Evolutionary conservation across 2,888 invertebrate genomes (phyloP).

Genomic region (Nudaria mundana): DNA sequence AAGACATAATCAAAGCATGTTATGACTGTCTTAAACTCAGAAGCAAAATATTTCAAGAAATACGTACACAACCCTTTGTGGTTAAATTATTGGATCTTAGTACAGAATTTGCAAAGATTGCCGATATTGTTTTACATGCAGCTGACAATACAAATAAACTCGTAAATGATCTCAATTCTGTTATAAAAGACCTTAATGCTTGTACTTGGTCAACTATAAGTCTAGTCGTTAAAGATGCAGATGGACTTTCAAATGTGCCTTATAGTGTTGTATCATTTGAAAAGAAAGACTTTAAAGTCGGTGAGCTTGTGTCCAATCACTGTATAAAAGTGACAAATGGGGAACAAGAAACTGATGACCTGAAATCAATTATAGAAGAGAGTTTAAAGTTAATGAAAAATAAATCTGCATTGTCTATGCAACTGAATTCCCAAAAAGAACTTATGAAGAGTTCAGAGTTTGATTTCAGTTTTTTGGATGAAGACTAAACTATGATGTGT

Average conservation of each 20-base stretch:
- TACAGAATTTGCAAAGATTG: constrained; percentile 66
- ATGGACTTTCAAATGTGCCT: constrained; percentile 58
- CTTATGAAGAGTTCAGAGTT: constrained; percentile 49
- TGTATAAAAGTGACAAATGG: constrained; percentile 47
- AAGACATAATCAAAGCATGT: constrained; percentile 78
- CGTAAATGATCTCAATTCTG: constrained; percentile 42
- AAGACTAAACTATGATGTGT: constrained; percentile 25
- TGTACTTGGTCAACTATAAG: constrained; percentile 70
- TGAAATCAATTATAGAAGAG: constrained; percentile 68
- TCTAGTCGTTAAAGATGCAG: constrained; percentile 57
- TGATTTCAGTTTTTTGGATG: constrained; percentile 68
- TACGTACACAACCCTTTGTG: constrained; percentile 65
- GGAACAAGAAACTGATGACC: constrained; percentile 48
- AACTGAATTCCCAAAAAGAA: constrained; percentile 57
- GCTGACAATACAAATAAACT: constrained; percentile 61
- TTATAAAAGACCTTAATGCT: constrained; percentile 58
- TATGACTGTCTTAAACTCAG: constrained; percentile 80
- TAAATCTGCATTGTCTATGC: constrained; percentile 53
- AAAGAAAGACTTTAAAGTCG: constrained; percentile 71
- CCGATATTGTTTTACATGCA: constrained; percentile 60
- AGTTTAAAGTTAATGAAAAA: constrained; percentile 62
- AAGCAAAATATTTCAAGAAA: constrained; percentile 69
- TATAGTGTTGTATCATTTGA: constrained; percentile 73
- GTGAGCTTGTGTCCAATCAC: constrained; percentile 63
- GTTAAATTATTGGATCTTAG: constrained; percentile 68